Evolutionary conservation across 2,113 vertebrate species (phyloP), one percentile per base, ranked within the genome.

Genomic region (Ceuthmochares aereus): DNA sequence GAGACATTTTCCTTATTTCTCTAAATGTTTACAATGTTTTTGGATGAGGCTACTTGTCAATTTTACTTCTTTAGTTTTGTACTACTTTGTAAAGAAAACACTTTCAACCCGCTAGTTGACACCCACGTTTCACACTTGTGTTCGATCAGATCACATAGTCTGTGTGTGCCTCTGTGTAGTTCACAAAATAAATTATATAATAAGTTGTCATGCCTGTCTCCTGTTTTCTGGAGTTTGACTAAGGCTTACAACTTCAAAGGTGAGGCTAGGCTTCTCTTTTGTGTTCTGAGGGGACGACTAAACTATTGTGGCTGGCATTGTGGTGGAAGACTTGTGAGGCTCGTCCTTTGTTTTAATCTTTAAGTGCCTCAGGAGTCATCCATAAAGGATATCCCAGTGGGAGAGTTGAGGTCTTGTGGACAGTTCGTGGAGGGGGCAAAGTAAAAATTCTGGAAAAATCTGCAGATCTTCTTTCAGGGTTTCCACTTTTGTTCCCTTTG

Each of bases 401-500:
- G 95, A 76, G 66, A 77, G 47, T 43, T 47, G 79, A 74, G 90
- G 69, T 86, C 93, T 96, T 94, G 72, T 94, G 94, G 96, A 67
- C 96, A 95, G 79, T 96, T 97, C 95, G 95, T 94, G 91, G 85
- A 97, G 93, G 90, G 94, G 89, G 85, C 87, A 96, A 84, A 77
- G 82, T 88, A 67, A 93, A 96, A 96, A 89, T 95, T 95, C 93
- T 93, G 94, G 94, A 96, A 97, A 96, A 96, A 93, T 96, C 95
- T 89, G 93, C 84, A 79, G 93, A 96, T 92, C 64, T 96, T 68
- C 90, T 97, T 97, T 97, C 93, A 97, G 96, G 94, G 94, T 97
- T 96, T 96, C 67, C 54, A 96, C 96, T 97, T 97, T 97, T 97
- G 95, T 96, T 97, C 97, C 95, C 93, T 97, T 97, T 96, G 94